phyloP scores from a whole-genome alignment of 2,888 invertebrate species.

The Cosmia trapezina region DNA sequence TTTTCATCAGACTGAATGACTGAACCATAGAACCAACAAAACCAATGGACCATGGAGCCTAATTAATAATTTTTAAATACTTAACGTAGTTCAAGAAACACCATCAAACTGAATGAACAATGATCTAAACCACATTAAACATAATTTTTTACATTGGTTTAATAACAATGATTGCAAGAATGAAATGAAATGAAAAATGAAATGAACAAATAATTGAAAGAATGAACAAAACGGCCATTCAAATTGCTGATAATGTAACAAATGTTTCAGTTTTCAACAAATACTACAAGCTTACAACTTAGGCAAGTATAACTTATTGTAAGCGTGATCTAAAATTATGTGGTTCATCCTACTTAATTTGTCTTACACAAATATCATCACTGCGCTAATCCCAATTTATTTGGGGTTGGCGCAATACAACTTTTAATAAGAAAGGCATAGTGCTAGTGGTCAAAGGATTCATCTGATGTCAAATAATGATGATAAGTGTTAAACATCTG shows the following conservation, averaged over 20 bases:
- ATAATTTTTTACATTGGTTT: background rate
- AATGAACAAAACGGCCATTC: constrained; percentile 1
- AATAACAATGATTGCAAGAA: background rate
- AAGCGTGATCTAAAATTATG: background rate
- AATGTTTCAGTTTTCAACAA: background rate
- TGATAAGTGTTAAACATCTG: background rate
- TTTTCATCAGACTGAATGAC: background rate
- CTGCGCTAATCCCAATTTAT: no score
- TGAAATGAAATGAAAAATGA: no score
- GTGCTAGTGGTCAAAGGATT: background rate
- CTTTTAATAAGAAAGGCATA: no score
- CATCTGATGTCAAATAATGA: constrained; percentile 4
- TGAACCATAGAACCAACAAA: background rate
- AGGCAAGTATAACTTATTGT: background rate
- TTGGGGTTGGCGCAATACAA: no score
- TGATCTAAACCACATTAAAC: background rate
- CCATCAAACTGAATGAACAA: constrained; percentile 5
- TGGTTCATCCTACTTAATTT: background rate
- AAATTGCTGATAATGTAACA: background rate
- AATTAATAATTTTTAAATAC: background rate
- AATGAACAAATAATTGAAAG: background rate
- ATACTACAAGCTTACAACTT: background rate
- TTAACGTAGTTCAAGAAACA: background rate
- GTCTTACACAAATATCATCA: background rate
- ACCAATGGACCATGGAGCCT: no score